Percentiles rank a stretch among this genome's conserved stretches.
phyloP scores from a whole-genome alignment of 2,113 vertebrate genomes.

The Paralichthys olivaceus region DNA sequence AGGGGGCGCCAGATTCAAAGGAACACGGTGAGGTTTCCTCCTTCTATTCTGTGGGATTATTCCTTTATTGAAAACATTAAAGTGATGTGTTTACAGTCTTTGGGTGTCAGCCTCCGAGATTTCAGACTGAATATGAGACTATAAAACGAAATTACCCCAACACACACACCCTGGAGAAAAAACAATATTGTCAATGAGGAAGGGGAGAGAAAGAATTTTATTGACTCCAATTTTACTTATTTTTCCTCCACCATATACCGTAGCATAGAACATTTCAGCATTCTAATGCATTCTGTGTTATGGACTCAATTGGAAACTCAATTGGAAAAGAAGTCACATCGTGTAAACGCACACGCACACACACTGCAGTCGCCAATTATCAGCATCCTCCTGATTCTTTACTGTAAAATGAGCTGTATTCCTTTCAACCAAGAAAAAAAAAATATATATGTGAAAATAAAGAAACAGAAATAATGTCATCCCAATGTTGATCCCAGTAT shows the following conservation, averaged over 20 bases:
- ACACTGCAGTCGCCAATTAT: conserved; percentile 14
- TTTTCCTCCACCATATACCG: conserved; percentile 2
- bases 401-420: too few species aligned
- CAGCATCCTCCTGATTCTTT: not conserved
- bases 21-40: conserved; percentile 11
- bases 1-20: conserved; percentile 67
- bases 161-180: not conserved
- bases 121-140: conserved; percentile 1
- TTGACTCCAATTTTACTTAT: conserved; percentile 4
- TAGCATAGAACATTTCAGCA: conserved; percentile 8
- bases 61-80: conserved; percentile 37
- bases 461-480: too few species aligned
- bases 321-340: conserved; percentile 4
- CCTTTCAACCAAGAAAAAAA: conserved; percentile 8
- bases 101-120: conserved; percentile 25
- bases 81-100: conserved; percentile 12
- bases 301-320: conserved; percentile 22
- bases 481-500: not conserved
- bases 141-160: conserved; percentile 15
- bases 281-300: conserved; percentile 26
- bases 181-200: conserved; percentile 14
- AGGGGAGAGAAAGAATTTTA: conserved; percentile 8
- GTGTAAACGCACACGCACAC: conserved; percentile 13
- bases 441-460: conserved; percentile 1
- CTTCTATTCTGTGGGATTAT: conserved; percentile 14